Evolutionary conservation across 2,113 vertebrate species (phyloP), one percentile per base, ranked within the genome.

Genomic region (Osmerus eperlanus): DNA sequence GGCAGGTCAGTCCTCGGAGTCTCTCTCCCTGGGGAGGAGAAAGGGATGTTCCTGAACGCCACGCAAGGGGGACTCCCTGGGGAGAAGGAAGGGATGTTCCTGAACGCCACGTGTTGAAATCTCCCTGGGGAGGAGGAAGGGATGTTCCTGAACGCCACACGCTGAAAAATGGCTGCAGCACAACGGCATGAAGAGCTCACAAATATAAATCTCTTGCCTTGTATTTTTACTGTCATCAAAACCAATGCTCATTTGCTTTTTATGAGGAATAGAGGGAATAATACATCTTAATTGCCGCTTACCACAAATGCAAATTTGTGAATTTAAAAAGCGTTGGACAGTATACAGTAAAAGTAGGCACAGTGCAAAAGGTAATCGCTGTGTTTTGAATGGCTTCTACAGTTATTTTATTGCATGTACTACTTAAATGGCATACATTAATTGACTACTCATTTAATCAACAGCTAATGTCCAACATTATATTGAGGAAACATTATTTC

Each of bases 201-300:
- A 89, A 89, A 86, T 88, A 91, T 88, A 89, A 90, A 91, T 91
- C 75, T 79, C 72, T 87, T 85, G 83, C 85, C 84, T 82, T 86
- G 80, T 84, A 87, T 87, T 91, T 89, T 90, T 88, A 90, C 87
- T 84, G 88, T 88, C 90, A 76, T 88, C 85, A 86, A 91, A 92
- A 92, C 88, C 91, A 92, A 91, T 85, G 85, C 85, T 89, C 85
- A 88, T 91, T 91, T 89, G 84, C 78, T 71, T 81, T 90, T 90
- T 86, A 90, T 90, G 89, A 89, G 85, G 78, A 83, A 89, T 84
- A 78, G 81, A 88, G 81, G 83, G 86, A 91, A 90, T 88, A 12
- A 92, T 90, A 88, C 65, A 78, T 88, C 78, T 84, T 91, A 88
- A 92, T 92, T 92, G 89, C 84, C 79, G 55, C 79, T 54, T 36